These are phyloP conservation scores for Dolichallabes microphthalmus DNA, from an alignment of 2,113 vertebrate genomes.

Conservation along the genomic window DNA sequence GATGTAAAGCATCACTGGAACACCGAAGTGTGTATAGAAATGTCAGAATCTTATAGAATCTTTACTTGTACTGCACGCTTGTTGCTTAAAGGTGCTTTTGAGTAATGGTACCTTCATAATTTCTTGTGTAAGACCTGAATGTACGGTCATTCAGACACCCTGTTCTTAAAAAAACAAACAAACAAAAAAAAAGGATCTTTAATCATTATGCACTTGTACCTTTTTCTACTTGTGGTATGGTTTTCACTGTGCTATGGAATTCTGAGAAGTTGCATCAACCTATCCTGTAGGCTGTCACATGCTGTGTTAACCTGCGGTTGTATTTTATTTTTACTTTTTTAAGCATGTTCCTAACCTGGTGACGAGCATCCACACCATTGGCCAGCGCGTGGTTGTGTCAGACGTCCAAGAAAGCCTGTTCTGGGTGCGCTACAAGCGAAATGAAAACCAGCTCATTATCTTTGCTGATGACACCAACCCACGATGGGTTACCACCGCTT, in stretches of 20 bases:
- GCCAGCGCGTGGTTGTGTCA: constrained; percentile 91
- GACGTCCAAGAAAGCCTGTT: constrained; percentile 97
- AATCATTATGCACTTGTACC: background rate
- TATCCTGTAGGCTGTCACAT: background rate
- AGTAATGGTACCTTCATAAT: background rate
- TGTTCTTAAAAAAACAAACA: background rate
- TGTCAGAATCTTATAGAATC: too few relatives aligned
- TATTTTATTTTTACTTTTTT: constrained; percentile 13
- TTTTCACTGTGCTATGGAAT: background rate
- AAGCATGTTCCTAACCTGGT: constrained; percentile 96
- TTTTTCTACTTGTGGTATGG: background rate
- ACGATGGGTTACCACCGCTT: constrained; percentile 94
- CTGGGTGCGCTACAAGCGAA: constrained; percentile 95
- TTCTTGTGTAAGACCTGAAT: background rate
- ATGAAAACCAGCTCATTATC: constrained; percentile 98
- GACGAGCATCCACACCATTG: constrained; percentile 90
- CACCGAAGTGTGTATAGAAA: background rate
- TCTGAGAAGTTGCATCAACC: background rate
- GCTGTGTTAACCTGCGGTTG: background rate
- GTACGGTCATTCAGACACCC: background rate
- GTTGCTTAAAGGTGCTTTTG: background rate
- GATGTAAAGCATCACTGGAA: background rate
- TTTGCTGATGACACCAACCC: constrained; percentile 97
- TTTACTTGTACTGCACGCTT: background rate
- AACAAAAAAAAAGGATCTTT: background rate